Percentiles rank a stretch among this genome's conserved stretches.
Evolutionary conservation across 2,888 invertebrate species (phyloP).

Genomic region (Trichogramma dendrolimi): DNA sequence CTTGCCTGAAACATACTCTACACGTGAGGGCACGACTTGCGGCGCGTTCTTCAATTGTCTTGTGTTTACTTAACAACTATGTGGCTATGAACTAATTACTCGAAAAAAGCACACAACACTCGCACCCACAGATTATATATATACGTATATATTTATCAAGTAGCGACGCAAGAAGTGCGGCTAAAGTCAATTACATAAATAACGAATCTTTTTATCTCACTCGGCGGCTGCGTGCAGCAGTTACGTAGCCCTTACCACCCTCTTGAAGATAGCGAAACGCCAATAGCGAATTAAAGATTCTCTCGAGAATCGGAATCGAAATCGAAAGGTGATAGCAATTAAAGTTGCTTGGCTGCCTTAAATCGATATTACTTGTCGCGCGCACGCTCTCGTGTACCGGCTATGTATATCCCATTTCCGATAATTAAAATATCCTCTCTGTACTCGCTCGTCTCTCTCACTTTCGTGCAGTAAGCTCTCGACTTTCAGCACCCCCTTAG

Average conservation of each 20-base stretch:
- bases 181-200: too few species aligned
- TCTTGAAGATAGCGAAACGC: too few species aligned
- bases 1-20: conserved; percentile 66
- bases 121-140: too few species aligned
- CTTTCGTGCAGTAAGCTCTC: neutral
- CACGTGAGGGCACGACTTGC: conserved; percentile 52
- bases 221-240: too few species aligned
- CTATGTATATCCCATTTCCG: conserved; percentile 33
- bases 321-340: conserved; percentile 46
- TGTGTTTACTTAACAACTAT: conserved; percentile 17
- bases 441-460: conserved; percentile 17
- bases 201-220: neutral
- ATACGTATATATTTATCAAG: too few species aligned
- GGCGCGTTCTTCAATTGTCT: conserved; percentile 31
- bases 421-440: conserved; percentile 52
- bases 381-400: conserved; percentile 31
- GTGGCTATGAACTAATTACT: neutral
- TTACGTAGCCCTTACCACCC: too few species aligned
- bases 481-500: conserved; percentile 3
- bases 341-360: conserved; percentile 36
- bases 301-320: conserved; percentile 11
- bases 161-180: too few species aligned
- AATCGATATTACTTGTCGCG: conserved; percentile 38
- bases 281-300: conserved; percentile 8
- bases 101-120: too few species aligned